These are phyloP conservation scores for Dendrocincla fuliginosa DNA, from an alignment of 2,797 vertebrate genomes.

Conservation along the genomic window DNA sequence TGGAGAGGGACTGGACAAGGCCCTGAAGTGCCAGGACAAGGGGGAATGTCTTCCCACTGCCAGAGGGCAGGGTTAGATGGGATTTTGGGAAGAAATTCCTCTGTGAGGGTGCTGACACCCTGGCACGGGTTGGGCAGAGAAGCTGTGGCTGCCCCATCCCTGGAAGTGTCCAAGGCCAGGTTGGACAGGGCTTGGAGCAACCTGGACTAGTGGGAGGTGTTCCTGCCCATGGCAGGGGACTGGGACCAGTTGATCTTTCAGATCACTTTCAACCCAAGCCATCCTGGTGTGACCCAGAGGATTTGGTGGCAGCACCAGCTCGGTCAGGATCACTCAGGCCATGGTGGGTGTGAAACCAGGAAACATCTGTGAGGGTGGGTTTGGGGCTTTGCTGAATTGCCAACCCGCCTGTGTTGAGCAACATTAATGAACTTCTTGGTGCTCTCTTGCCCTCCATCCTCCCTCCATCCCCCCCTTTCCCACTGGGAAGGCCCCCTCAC, in stretches of 20 bases:
- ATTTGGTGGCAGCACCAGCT: background rate
- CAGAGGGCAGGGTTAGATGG: background rate
- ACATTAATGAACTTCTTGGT: background rate
- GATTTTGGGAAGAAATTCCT: background rate
- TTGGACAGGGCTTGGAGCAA: accelerated
- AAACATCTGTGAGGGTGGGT: slow-evolving; percentile 24
- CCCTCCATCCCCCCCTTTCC: background rate
- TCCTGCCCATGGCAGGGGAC: background rate
- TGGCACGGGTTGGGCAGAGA: background rate
- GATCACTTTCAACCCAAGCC: background rate
- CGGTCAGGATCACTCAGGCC: accelerated
- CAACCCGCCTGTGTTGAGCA: slow-evolving; percentile 10
- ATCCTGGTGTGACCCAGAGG: accelerated
- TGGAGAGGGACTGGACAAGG: background rate
- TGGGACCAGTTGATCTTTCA: background rate
- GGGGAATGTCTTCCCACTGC: background rate
- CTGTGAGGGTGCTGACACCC: background rate
- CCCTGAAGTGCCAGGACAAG: background rate
- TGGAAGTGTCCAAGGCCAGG: background rate
- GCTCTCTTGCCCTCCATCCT: background rate
- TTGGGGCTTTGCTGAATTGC: background rate
- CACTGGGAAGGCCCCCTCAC: too few species aligned
- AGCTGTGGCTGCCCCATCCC: background rate
- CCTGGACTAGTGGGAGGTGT: accelerated
- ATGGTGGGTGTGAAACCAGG: background rate